Base-by-base conservation (phyloP, 2,113 vertebrate genomes). In the Equus przewalskii region DNA sequence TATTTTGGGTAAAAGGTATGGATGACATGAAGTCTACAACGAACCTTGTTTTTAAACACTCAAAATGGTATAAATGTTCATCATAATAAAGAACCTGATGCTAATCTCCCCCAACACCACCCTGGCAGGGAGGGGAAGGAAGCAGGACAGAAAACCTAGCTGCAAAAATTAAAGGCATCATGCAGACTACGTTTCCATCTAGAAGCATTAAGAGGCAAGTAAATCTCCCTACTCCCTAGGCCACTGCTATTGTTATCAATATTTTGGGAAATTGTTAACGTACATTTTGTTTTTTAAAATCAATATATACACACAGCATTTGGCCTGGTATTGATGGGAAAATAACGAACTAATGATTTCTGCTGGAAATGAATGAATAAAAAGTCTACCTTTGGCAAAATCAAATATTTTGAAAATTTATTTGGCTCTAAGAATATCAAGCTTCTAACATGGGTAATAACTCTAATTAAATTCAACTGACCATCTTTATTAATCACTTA, bases 401-500 rank as follows among this genome's bases (percentile, higher is more conserved):
- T 65, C 46, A 94, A 96, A 46, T 94, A 89, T 88, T 96, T 92
- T 89, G 30, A 96, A 96, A 91, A 72, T 65, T 0, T 60, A 91
- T 49, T 70, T 26, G 49, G 18, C 51, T 96, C 89, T 82, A 36
- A 94, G 49, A 89, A 94, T 94, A 95, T 73, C 82, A 94, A 80
- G 82, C 69, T 89, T 92, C 72, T 84, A 83, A 83, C 18, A 92
- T 3, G 22, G 46, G 24, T 79, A 94, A 78, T 73, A 97, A 93
- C 36, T 81, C 33, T 86, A 94, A 86, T 70, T 96, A 94, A 95
- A 79, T 36, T 83, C 62, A 91, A 83, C 15, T 91, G 73, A 89
- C 56, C 72, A 93, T 83, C 81, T 97, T 89, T 82, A 86, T 75
- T 75, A 80, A 87, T 69, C 95, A 98, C 64, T 75, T 93, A 79